phyloP scores from a whole-genome alignment of 1,140 invertebrate genomes.

The Polyergus mexicanus region DNA sequence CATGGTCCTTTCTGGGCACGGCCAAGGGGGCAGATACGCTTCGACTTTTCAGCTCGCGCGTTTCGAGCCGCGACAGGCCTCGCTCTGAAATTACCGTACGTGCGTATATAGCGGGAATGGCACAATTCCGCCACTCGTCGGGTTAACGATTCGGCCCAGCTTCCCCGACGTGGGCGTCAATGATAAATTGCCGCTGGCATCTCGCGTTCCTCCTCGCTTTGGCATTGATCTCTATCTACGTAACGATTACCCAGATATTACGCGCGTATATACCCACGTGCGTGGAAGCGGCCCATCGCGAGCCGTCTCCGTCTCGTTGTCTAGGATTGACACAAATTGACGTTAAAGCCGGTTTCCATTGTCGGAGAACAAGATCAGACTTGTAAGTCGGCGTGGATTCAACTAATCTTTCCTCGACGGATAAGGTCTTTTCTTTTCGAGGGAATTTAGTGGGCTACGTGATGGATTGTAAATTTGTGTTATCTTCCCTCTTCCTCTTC shows the following conservation, averaged over 20 bases:
- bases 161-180: constrained; percentile 76
- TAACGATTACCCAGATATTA: constrained; percentile 80
- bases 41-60: constrained; percentile 2
- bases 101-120: constrained; percentile 64
- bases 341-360: constrained; percentile 28
- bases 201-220: constrained; percentile 73
- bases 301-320: constrained; percentile 69
- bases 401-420: constrained; percentile 13
- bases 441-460: background rate
- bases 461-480: background rate
- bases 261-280: constrained; percentile 69
- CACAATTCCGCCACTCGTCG: constrained; percentile 70
- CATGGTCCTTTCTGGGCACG: constrained; percentile 66
- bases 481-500: background rate
- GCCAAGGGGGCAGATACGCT: constrained; percentile 8
- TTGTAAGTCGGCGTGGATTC: constrained; percentile 24
- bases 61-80: constrained; percentile 39
- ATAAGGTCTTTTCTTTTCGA: background rate
- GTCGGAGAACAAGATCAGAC: background rate
- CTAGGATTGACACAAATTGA: constrained; percentile 61
- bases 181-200: constrained; percentile 77
- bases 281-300: constrained; percentile 41
- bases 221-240: constrained; percentile 82
- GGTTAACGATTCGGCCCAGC: constrained; percentile 74
- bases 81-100: constrained; percentile 70